These are phyloP conservation scores for Rhinophrynus dorsalis DNA, from an alignment of 2,797 vertebrate genomes.

Conservation along the genomic window DNA sequence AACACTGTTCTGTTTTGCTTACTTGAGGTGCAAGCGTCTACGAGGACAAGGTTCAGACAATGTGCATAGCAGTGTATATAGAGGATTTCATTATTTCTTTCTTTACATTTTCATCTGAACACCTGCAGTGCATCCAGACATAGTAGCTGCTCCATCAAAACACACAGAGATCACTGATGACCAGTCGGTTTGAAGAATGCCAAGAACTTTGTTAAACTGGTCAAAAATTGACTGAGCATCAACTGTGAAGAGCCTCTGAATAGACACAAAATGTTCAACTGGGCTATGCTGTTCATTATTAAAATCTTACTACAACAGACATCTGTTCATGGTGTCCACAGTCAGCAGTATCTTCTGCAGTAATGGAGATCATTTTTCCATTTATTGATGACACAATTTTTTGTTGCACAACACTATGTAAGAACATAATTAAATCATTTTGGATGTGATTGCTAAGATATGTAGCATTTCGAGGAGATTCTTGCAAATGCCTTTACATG, in stretches of 20 bases:
- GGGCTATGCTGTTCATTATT: not conserved
- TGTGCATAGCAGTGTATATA: not conserved
- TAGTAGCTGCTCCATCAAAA: not conserved
- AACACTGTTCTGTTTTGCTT: not conserved
- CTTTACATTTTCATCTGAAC: not conserved
- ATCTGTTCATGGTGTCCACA: slow-evolving; percentile 27
- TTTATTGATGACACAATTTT: not conserved
- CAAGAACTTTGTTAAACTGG: not conserved
- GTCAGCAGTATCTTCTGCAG: slow-evolving; percentile 6
- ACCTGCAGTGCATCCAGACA: not conserved
- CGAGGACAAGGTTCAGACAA: not conserved
- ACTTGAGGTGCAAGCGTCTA: not conserved
- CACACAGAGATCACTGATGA: not conserved
- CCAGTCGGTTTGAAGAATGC: not conserved
- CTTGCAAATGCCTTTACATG: not conserved
- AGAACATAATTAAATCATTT: slow-evolving; percentile 14
- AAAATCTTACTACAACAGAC: slow-evolving; percentile 3
- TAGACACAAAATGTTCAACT: not conserved
- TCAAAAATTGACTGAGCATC: slow-evolving; percentile 11
- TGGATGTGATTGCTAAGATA: not conserved
- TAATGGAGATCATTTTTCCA: slow-evolving; percentile 16
- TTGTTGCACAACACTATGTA: not conserved
- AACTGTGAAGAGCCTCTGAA: not conserved
- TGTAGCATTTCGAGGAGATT: not conserved
- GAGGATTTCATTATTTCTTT: not conserved